Evolutionary conservation across 2,113 vertebrate species (phyloP), one percentile per base, ranked within the genome.

Genomic region (Otis tarda): DNA sequence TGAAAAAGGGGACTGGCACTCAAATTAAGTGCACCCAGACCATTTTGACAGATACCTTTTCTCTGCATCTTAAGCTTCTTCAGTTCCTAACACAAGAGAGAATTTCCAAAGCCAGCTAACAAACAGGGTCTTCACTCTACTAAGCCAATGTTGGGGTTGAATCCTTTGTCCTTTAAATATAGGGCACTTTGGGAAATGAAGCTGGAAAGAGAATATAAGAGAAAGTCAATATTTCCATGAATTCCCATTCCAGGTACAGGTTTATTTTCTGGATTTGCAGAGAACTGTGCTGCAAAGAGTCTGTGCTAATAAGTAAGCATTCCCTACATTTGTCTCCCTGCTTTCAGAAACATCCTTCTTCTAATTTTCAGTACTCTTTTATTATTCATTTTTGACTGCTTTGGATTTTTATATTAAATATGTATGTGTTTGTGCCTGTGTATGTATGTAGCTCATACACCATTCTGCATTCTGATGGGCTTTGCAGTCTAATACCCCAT

Each of bases 181-280:
- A 70, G 25, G 35, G 9, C 15, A 68, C 35, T 89, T 86, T 12
- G 59, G 17, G 45, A 76, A 89, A 87, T 50, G 6, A 63, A 37
- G 10, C 31, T 77, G 35, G 35, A 24, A 64, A 57, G 7, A 56
- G 10, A 68, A 41, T 61, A 17, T 47, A 55, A 28, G 37, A 84
- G 22, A 88, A 75, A 60, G 69, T 49, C 55, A 87, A 4, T 77
- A 55, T 81, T 92, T 93, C 25, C 28, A 69, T 50, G 63, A 68
- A 63, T 45, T 23, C 9, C 23, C 18, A n/a, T 79, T 87, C 49
- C 59, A 60, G 67, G 19, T 9, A 67, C 15, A 64, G 50, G 12
- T 31, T 25, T 86, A 61, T 61, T 5, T 69, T 3, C 3, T 22
- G n/a, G 6, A 49, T 56, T 61, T 70, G 35, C 0, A 0, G 78